Base-by-base conservation (phyloP, 2,888 invertebrate species). In the Lasius platythorax region DNA sequence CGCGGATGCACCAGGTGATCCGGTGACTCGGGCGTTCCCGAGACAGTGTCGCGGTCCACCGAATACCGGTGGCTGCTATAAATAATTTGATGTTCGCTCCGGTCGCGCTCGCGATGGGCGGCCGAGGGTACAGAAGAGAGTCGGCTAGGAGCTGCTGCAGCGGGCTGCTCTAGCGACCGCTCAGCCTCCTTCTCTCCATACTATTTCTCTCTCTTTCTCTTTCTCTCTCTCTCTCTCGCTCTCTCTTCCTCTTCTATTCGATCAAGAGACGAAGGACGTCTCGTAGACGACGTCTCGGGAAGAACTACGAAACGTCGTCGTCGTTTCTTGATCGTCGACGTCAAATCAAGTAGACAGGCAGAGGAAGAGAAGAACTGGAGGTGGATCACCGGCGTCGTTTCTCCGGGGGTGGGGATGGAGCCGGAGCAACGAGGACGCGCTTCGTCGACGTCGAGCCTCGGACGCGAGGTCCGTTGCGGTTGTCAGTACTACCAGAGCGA, bases 401-500 rank as follows among this genome's bases (percentile, higher is more conserved):
- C 96, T 83, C 74, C 96, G 92, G 96, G 96, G 92, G 96, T 96
- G 93, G 96, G 96, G 87, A 96, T 97, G 92, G 96, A 97, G 93
- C 97, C 97, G 82, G 97, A 97, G 86, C 96, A 97, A 91, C 96
- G 97, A 92, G 96, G 96, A 94, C 96, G 97, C 93, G 97, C 97
- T 94, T 97, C 97, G 87, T 96, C 97, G 91, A 96, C 96, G 91
- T 96, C 98, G 85, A 95, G 95, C 92, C 93, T 95, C 91, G 94
- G 95, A 87, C 96, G 97, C 93, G 98, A 98, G 94, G 98, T 98
- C 87, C 97, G 98, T 91, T 98, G 98, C 95, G 98, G 96, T 90
- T 98, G 98, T 95, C 98, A 98, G 95, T 98, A 97, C 95, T 98
- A 97, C 95, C 97, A 97, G 96, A 97, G 97, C 94, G 97, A 98